Conservation (phyloP, 1,140 invertebrate genomes). For the Homarus americanus region DNA sequence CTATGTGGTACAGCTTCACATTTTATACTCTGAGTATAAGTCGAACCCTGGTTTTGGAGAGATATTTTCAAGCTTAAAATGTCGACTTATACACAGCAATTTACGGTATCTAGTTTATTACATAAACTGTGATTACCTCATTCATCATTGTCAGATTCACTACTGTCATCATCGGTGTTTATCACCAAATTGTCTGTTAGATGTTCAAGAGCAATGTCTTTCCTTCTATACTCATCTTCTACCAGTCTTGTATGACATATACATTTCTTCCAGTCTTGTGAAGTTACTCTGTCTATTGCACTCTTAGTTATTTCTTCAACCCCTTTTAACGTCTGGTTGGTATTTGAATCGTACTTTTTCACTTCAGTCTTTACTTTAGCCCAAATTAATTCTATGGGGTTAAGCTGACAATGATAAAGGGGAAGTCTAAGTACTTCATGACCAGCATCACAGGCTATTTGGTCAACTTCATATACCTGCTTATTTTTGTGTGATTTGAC, state of each 20-base stretch:
- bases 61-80: no score
- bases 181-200: background rate
- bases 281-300: no score
- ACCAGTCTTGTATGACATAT: conserved; percentile 12
- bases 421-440: conserved; percentile 34
- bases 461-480: conserved; percentile 23
- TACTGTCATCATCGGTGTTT: background rate
- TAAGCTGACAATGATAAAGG: conserved; percentile 26
- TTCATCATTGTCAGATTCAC: no score
- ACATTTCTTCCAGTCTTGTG: conserved; percentile 2
- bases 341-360: background rate
- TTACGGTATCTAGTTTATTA: no score
- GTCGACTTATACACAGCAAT: no score
- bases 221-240: conserved; percentile 39
- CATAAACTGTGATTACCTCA: background rate
- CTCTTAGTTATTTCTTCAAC: background rate
- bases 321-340: background rate
- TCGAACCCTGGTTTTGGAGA: no score
- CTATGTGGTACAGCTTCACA: no score
- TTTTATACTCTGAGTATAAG: no score
- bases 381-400: conserved; percentile 38
- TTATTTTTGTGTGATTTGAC: conserved; percentile 4
- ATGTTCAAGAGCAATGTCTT: conserved; percentile 22
- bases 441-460: conserved; percentile 18
- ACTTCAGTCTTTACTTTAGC: conserved; percentile 18